phyloP scores from a whole-genome alignment of 2,113 vertebrate genomes.

The Neofelis nebulosa region DNA sequence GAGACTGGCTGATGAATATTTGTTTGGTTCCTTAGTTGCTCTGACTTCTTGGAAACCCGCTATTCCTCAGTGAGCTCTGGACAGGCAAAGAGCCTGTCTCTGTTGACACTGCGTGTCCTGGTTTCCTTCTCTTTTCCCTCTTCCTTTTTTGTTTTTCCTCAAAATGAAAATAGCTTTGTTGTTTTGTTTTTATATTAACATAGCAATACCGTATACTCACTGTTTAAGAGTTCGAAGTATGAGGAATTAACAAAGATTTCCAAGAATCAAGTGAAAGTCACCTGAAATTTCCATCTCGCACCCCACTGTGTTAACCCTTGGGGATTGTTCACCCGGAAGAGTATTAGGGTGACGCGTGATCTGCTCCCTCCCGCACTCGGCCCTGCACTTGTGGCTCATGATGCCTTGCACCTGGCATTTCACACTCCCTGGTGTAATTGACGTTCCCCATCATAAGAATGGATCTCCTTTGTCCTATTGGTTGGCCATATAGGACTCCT shows the following conservation, averaged over 20 bases:
- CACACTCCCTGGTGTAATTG: not conserved
- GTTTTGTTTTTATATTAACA: not conserved
- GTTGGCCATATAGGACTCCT: not conserved
- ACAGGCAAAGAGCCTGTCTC: not conserved
- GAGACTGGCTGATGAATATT: not conserved
- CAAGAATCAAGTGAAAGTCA: not conserved
- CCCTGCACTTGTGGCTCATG: rapidly evolving
- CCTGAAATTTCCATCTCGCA: not conserved
- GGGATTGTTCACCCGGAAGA: not conserved
- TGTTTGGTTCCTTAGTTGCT: not conserved
- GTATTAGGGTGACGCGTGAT: rapidly evolving
- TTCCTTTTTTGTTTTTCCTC: constrained; percentile 33
- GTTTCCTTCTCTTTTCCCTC: constrained; percentile 28
- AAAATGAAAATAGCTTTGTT: constrained; percentile 28
- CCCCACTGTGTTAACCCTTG: not conserved
- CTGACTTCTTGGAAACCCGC: not conserved
- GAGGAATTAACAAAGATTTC: not conserved
- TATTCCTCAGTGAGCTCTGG: not conserved
- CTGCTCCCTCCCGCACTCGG: not conserved
- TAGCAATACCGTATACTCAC: not conserved
- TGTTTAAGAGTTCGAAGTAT: not conserved
- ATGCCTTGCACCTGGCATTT: not conserved
- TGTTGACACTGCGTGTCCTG: not conserved
- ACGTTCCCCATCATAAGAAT: rapidly evolving
- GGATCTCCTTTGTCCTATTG: not conserved